These are phyloP conservation scores for Cylas formicarius DNA, from an alignment of 1,140 invertebrate genomes.

Conservation along the genomic window DNA sequence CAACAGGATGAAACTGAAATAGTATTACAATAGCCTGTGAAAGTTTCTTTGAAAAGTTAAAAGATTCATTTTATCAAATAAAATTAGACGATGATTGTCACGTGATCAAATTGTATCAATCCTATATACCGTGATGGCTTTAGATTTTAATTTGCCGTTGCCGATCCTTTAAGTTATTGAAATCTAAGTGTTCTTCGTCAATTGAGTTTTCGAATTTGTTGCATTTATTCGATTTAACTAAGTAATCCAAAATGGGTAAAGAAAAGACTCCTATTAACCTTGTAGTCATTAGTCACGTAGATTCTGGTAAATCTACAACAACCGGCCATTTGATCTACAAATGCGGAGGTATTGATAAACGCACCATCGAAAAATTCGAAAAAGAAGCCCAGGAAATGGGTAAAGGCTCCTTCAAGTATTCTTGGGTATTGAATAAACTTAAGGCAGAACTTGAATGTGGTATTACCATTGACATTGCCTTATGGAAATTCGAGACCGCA, in stretches of 20 bases:
- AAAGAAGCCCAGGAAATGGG: slow-evolving; percentile 98
- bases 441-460: slow-evolving; percentile 94
- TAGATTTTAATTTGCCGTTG: no score
- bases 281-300: slow-evolving; percentile 98
- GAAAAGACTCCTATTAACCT: slow-evolving; percentile 99
- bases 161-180: slow-evolving; percentile 20
- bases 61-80: no score
- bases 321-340: slow-evolving; percentile 99
- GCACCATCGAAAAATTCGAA: slow-evolving; percentile 98
- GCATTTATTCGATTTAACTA: slow-evolving; percentile 29
- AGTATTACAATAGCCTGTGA: no score
- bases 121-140: no score
- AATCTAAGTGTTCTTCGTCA: slow-evolving; percentile 23
- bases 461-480: slow-evolving; percentile 93
- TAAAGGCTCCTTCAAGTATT: slow-evolving; percentile 92
- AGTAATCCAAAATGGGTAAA: slow-evolving; percentile 67
- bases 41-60: no score
- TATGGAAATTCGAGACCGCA: slow-evolving; percentile 90
- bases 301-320: slow-evolving; percentile 97
- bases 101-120: no score
- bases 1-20: no score
- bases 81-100: no score
- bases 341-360: slow-evolving; percentile 98
- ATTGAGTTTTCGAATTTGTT: slow-evolving; percentile 25
- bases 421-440: slow-evolving; percentile 93